A percentile compares a stretch with the other conserved stretches of the same genome.
Evolutionary conservation across 2,113 vertebrate species (phyloP).

Genomic region (Eudyptes chrysolophus): DNA sequence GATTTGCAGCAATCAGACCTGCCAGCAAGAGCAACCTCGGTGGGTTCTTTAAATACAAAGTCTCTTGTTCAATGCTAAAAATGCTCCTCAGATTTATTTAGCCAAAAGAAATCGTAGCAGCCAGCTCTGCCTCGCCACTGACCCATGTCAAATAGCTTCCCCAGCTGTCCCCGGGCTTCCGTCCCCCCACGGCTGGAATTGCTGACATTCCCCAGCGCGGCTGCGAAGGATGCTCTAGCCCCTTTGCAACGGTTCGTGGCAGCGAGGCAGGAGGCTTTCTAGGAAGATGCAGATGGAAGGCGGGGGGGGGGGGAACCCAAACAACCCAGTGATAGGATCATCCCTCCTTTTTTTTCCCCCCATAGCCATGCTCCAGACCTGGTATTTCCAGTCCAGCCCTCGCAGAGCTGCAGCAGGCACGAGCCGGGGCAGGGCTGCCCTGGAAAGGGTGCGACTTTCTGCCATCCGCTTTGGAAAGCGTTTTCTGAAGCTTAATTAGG

Average conservation of each 20-base stretch:
- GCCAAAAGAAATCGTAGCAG: background rate
- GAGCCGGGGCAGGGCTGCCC: background rate
- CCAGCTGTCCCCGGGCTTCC: background rate
- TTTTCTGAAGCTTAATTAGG: background rate
- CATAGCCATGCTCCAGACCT: rapidly evolving
- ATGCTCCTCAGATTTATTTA: background rate
- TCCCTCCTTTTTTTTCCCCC: background rate
- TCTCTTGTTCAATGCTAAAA: background rate
- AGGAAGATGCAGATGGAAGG: background rate
- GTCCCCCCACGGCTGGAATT: background rate
- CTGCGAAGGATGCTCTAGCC: background rate
- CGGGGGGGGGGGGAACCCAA: rapidly evolving
- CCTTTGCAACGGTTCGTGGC: background rate
- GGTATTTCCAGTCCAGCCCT: background rate
- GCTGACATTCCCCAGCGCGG: background rate
- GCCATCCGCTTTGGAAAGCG: rapidly evolving
- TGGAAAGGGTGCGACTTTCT: background rate
- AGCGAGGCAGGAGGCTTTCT: background rate
- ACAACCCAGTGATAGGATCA: no score
- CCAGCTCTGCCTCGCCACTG: background rate
- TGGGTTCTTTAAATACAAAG: background rate
- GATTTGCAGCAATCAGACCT: rapidly evolving
- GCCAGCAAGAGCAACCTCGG: background rate
- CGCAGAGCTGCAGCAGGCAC: rapidly evolving
- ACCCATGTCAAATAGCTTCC: background rate